phyloP scores from a whole-genome alignment of 2,888 invertebrate species.

The Volucella bombylans region DNA sequence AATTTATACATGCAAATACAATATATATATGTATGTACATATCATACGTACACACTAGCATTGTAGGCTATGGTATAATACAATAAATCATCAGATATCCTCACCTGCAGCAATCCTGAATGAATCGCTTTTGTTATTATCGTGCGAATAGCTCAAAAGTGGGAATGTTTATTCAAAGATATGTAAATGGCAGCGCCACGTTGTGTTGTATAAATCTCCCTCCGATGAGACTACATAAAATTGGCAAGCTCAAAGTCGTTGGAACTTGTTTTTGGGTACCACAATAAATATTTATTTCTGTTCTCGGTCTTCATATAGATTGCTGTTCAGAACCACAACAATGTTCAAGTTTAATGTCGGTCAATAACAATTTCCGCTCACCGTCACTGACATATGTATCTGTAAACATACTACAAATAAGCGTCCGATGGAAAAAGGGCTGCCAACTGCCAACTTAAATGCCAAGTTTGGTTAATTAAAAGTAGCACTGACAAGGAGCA shows the following conservation, averaged over 20 bases:
- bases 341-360: conserved; percentile 57
- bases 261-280: conserved; percentile 20
- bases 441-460: conserved; percentile 2
- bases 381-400: neutral
- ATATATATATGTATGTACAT: too few relatives aligned
- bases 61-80: too few relatives aligned
- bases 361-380: conserved; percentile 28
- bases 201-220: neutral
- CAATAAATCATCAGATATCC: neutral
- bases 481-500: neutral
- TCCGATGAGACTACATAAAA: conserved; percentile 1
- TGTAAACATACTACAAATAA: neutral
- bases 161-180: conserved; percentile 29
- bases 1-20: too few relatives aligned
- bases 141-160: conserved; percentile 24
- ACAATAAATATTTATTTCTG: conserved; percentile 25
- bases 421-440: conserved; percentile 16
- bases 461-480: conserved; percentile 6
- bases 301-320: neutral
- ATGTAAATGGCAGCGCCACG: conserved; percentile 39
- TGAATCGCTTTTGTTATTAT: conserved; percentile 26
- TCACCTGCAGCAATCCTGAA: conserved; percentile 25
- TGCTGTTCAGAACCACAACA: conserved; percentile 4
- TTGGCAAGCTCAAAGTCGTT: conserved; percentile 45
- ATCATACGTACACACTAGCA: too few relatives aligned